Conservation (phyloP, 2,888 invertebrate species). For the Apodemia duryi region DNA sequence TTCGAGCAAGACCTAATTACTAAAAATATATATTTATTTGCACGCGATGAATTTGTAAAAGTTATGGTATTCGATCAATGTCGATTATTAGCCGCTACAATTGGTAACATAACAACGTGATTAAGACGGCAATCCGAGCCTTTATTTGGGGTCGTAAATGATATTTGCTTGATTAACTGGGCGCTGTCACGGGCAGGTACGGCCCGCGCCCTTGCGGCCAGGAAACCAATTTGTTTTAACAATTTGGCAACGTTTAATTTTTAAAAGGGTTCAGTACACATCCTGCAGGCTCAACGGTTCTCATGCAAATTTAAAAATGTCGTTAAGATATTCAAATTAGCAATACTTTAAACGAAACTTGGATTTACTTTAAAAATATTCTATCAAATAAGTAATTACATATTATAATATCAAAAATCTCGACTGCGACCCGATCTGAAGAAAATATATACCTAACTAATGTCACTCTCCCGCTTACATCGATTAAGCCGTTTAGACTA, state of each 20-base stretch:
- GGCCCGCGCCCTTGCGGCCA: not conserved
- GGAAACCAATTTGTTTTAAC: not conserved
- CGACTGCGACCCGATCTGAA: no score
- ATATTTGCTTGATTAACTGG: slow-evolving; percentile 7
- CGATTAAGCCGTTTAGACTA: no score
- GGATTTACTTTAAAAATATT: no score
- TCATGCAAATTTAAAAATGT: not conserved
- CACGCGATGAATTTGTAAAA: slow-evolving; percentile 10
- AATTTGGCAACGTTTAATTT: slow-evolving; percentile 2
- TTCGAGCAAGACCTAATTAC: not conserved
- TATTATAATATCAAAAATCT: no score
- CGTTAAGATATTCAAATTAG: no score
- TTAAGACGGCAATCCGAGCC: slow-evolving; percentile 9
- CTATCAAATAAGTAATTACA: no score
- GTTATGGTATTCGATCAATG: slow-evolving; percentile 8
- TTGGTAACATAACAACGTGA: slow-evolving; percentile 7
- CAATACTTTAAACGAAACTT: no score
- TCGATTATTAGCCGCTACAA: slow-evolving; percentile 1
- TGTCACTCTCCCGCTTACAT: no score
- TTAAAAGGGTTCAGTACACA: slow-evolving; percentile 3
- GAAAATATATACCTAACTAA: no score
- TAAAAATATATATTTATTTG: not conserved
- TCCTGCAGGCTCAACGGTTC: not conserved
- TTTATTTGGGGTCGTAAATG: slow-evolving; percentile 12
- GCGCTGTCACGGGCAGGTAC: slow-evolving; percentile 14